phyloP scores from a whole-genome alignment of 1,140 invertebrate genomes.

The Tribolium madens region DNA sequence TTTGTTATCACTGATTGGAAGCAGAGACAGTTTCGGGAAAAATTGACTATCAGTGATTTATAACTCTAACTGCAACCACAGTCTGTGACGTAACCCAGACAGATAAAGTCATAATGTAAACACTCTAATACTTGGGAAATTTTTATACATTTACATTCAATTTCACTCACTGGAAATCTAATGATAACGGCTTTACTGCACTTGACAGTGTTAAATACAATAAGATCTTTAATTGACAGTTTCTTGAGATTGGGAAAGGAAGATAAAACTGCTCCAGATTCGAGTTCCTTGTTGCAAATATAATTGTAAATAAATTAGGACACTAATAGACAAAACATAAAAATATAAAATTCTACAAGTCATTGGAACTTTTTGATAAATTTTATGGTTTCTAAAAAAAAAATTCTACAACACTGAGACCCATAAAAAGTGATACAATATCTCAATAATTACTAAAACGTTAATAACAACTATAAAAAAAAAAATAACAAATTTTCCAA shows the following conservation, averaged over 20 bases:
- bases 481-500: no score
- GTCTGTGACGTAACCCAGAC: not conserved
- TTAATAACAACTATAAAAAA: no score
- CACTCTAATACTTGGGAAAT: not conserved
- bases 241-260: not conserved
- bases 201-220: not conserved
- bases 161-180: not conserved
- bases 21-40: slow-evolving; percentile 1
- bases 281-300: no score
- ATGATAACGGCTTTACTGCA: not conserved
- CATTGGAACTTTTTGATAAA: no score
- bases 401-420: no score
- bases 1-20: slow-evolving; percentile 10
- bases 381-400: no score
- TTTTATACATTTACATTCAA: not conserved
- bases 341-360: no score
- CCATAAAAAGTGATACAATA: no score
- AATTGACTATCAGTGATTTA: not conserved
- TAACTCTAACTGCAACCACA: not conserved
- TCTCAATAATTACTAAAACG: no score
- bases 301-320: no score
- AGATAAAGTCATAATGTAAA: not conserved
- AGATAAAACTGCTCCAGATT: no score
- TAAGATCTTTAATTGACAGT: not conserved
- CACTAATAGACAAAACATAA: no score